Conservation (phyloP, 2,113 vertebrate genomes). For the Cygnus atratus region DNA sequence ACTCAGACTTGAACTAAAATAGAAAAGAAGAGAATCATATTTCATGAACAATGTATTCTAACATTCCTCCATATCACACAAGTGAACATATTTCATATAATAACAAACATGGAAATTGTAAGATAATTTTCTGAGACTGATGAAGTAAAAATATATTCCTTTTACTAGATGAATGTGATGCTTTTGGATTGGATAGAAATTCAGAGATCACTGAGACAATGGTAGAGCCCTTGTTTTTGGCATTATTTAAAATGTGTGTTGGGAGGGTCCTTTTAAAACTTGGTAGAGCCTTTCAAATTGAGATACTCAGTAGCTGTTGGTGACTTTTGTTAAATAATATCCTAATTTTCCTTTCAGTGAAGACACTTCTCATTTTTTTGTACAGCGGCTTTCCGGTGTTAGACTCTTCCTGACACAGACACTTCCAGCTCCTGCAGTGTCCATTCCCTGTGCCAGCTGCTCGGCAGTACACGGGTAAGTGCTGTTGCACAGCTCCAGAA, state of each 20-base stretch:
- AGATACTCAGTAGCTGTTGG: background rate
- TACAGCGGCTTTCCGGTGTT: background rate
- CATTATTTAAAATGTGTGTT: background rate
- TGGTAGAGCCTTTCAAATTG: background rate
- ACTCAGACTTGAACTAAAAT: background rate
- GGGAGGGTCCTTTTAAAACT: background rate
- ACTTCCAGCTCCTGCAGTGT: background rate
- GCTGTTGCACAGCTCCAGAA: rapidly evolving
- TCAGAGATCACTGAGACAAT: background rate
- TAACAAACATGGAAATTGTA: background rate
- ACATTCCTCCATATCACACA: background rate
- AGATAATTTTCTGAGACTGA: background rate
- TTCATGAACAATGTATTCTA: background rate
- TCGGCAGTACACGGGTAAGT: background rate
- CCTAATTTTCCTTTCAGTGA: background rate
- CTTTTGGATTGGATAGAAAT: background rate
- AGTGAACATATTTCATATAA: background rate
- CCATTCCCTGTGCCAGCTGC: background rate
- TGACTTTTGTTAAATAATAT: background rate
- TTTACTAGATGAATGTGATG: background rate
- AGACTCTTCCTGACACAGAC: background rate
- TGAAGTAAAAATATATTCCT: background rate
- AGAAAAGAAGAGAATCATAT: background rate
- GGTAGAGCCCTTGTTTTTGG: background rate
- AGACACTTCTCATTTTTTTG: background rate